Percentiles rank a stretch among this genome's conserved stretches.
Conservation (phyloP, 2,797 vertebrate species). For the Otolemur crassicaudatus region DNA sequence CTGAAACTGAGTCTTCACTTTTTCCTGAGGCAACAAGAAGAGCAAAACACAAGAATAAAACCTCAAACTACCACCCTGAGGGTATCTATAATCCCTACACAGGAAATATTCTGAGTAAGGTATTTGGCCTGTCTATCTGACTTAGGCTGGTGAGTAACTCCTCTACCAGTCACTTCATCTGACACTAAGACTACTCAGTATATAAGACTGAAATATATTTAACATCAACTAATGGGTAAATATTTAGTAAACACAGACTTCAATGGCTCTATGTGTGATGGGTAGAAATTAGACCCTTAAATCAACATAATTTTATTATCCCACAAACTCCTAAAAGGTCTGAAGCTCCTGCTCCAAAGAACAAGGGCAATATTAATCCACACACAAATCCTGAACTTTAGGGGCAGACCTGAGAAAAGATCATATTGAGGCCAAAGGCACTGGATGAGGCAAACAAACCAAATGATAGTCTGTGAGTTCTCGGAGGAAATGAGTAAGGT, state of each 20-base stretch:
- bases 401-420: background rate
- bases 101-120: conserved; percentile 20
- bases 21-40: conserved; percentile 44
- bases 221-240: conserved; percentile 45
- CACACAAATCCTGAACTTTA: background rate
- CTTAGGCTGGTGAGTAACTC: conserved; percentile 21
- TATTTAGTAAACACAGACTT: conserved; percentile 14
- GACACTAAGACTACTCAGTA: background rate
- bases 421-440: background rate
- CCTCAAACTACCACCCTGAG: background rate
- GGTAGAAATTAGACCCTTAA: background rate
- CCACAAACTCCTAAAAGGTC: conserved; percentile 26
- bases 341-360: conserved; percentile 20
- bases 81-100: background rate
- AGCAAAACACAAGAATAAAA: conserved; percentile 38
- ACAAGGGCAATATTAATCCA: background rate
- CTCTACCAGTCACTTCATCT: background rate
- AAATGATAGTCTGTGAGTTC: background rate
- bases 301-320: background rate
- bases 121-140: background rate
- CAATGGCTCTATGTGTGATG: background rate
- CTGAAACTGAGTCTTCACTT: conserved; percentile 4
- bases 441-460: background rate
- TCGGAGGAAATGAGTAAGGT: background rate
- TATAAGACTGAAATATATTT: conserved; percentile 21